Evolutionary conservation across 2,113 vertebrate species (phyloP), one percentile per base, ranked within the genome.

Genomic region (Taxidea taxus): DNA sequence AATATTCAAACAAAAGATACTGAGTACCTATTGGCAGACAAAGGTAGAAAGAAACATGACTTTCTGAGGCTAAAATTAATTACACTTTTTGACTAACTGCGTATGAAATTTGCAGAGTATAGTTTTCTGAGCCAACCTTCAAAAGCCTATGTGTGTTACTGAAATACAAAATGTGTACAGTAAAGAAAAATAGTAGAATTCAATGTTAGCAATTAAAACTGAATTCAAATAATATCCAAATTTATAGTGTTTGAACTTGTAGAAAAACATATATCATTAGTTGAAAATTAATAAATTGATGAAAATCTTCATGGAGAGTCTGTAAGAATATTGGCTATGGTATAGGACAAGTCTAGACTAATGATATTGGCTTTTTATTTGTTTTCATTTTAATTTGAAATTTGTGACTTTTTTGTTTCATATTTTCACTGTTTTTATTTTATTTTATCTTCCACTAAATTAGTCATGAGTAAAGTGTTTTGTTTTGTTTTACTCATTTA

Each of bases 311-410:
- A 27, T 78, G 60, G 42, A 89, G 29, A 80, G 70, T 89, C 42
- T 68, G 2, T 60, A 91, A 37, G 70, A 14, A 86, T 49, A 23
- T 85, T 70, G n/a, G 12, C 64, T 25, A 49, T 0, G 49, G 62
- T 81, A 4, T 85, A 86, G 34, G 49, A 25, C 62, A 72, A 68
- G 72, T 74, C 3, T 91, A 86, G 25, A 68, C 31, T 47, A 64
- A 90, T 13, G 37, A 54, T 80, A 81, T 42, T 80, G 3, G 23
- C 20, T 23, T 49, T 91, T 54, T 16, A 37, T 27, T 92, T 92
- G 54, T 94, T 92, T 96, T 91, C 10, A 34, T 92, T 95, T 84
- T 77, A 42, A 70, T 62, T 84, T 89, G 37, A 54, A 94, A 82
- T 34, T 70, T 42, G 49, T 27, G 9, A 7, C 60, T 72, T 85